phyloP scores from a whole-genome alignment of 2,888 invertebrate species.

The Thyatira batis region DNA sequence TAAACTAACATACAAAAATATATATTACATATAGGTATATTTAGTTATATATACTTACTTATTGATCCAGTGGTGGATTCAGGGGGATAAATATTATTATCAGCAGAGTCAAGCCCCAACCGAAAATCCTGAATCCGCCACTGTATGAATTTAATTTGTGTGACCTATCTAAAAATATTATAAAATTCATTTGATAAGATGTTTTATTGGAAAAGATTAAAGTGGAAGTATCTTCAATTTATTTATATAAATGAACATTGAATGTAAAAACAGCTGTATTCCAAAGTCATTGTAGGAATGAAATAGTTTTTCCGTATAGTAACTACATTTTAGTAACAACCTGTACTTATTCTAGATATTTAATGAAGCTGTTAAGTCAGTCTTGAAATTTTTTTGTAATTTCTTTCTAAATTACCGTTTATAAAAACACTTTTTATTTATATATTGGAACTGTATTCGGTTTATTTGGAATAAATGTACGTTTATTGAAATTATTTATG shows the following conservation, averaged over 20 bases:
- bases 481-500: neutral
- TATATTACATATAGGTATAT: no score
- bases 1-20: no score
- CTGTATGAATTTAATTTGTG: no score
- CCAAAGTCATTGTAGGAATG: conserved; percentile 51
- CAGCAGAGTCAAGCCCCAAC: no score
- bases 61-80: no score
- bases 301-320: conserved; percentile 33
- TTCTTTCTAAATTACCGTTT: neutral
- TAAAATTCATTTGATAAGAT: no score
- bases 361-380: neutral
- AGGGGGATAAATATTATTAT: no score
- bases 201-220: no score
- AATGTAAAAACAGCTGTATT: conserved; percentile 49
- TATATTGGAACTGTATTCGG: neutral
- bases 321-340: conserved; percentile 14
- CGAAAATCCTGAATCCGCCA: no score
- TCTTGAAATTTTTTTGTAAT: neutral
- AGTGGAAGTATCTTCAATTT: neutral
- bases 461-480: neutral
- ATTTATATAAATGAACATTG: neutral
- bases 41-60: no score
- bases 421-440: neutral
- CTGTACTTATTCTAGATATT: conserved; percentile 1
- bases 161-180: neutral